Percentiles rank a stretch among this genome's conserved stretches.
These are phyloP conservation scores for Pachypeltis micranthus DNA, from an alignment of 1,140 invertebrate genomes.

Conservation along the genomic window DNA sequence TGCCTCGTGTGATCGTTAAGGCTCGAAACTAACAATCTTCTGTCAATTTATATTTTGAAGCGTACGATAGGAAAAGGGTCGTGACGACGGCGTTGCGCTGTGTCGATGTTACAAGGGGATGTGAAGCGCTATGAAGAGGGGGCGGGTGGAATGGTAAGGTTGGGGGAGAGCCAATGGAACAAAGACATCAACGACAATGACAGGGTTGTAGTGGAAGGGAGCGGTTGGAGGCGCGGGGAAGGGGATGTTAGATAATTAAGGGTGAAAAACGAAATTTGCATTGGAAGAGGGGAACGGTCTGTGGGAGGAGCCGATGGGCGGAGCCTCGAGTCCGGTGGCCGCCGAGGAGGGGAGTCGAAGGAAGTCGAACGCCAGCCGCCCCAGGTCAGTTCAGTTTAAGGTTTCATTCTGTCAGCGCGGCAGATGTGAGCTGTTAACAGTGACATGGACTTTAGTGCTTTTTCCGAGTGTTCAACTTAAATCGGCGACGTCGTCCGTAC, in stretches of 20 bases:
- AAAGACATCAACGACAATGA: slow-evolving; percentile 17
- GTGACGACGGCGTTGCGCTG: background rate
- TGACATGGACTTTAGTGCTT: background rate
- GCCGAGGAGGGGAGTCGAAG: background rate
- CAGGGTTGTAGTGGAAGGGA: no score
- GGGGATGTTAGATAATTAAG: slow-evolving; percentile 12
- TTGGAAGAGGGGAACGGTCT: background rate
- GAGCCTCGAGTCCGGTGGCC: background rate
- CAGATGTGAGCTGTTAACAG: background rate
- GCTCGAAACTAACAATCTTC: slow-evolving; percentile 1
- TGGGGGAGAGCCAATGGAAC: background rate
- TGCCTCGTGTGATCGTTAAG: background rate
- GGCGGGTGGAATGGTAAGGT: background rate
- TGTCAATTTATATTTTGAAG: slow-evolving; percentile 6
- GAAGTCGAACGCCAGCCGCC: background rate
- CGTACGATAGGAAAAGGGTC: background rate
- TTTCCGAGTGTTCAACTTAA: slow-evolving; percentile 1
- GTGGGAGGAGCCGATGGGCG: slow-evolving; percentile 10
- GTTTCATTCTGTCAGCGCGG: background rate
- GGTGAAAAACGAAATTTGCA: slow-evolving; percentile 13
- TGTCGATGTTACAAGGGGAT: no score
- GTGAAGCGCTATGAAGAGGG: background rate
- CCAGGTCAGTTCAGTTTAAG: slow-evolving; percentile 5
- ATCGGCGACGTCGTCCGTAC: no score
- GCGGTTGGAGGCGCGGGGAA: background rate